These are phyloP conservation scores for Apotomis betuletana DNA, from an alignment of 2,888 invertebrate genomes.

Conservation along the genomic window DNA sequence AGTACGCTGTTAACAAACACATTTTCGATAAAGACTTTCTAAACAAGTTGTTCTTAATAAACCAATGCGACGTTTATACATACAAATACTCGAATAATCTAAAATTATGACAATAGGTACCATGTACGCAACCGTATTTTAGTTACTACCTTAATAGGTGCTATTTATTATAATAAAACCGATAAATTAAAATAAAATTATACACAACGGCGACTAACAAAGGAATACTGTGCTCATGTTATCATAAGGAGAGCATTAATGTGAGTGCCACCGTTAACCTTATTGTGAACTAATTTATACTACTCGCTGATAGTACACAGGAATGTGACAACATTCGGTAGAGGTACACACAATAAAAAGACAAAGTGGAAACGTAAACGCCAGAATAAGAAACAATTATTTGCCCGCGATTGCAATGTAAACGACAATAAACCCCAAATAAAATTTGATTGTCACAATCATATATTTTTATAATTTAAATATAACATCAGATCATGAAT, in stretches of 20 bases:
- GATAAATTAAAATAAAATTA: constrained; percentile 30
- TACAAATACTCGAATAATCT: not conserved
- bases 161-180: constrained; percentile 12
- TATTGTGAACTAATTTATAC: constrained; percentile 33
- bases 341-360: constrained; percentile 3
- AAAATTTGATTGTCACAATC: constrained; percentile 1
- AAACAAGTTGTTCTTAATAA: not conserved
- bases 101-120: no score
- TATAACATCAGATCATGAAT: constrained; percentile 12
- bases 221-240: constrained; percentile 36
- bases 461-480: not conserved
- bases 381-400: not conserved
- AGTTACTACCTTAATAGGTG: not conserved
- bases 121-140: not conserved
- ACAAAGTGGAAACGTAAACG: not conserved
- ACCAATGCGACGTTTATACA: not conserved
- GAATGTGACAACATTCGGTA: constrained; percentile 22
- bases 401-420: not conserved
- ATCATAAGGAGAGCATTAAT: constrained; percentile 31
- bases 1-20: constrained; percentile 10
- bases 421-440: not conserved
- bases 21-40: constrained; percentile 11
- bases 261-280: constrained; percentile 40
- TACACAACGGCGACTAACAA: constrained; percentile 31
- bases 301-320: constrained; percentile 15